These are phyloP conservation scores for Onychostoma macrolepis DNA, from an alignment of 2,113 vertebrate species.

Conservation along the genomic window DNA sequence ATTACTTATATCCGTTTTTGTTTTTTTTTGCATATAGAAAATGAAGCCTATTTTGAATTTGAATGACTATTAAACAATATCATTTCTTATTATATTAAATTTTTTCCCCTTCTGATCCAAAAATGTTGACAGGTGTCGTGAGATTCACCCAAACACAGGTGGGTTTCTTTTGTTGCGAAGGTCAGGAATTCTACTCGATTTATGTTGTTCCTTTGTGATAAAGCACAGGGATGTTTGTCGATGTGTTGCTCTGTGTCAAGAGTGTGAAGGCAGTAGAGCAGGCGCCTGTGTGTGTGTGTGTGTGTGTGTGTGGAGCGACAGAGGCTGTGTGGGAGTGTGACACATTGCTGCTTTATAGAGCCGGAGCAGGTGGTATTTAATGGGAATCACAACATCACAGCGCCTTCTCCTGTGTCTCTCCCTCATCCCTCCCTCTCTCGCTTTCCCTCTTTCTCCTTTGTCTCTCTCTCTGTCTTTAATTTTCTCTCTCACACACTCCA, in stretches of 20 bases:
- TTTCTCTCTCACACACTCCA: neutral
- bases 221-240: neutral
- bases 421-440: neutral
- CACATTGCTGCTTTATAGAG: constrained; percentile 57
- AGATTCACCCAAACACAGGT: neutral
- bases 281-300: constrained; percentile 45
- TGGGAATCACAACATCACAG: constrained; percentile 56
- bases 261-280: constrained; percentile 59
- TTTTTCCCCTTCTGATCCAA: neutral
- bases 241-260: constrained; percentile 37
- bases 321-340: constrained; percentile 44
- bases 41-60: neutral
- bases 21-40: neutral
- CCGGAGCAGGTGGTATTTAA: constrained; percentile 64
- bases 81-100: neutral
- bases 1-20: neutral
- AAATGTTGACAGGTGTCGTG: neutral
- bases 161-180: neutral
- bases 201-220: constrained; percentile 25
- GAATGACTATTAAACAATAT: neutral
- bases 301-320: constrained; percentile 47
- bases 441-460: neutral
- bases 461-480: constrained; percentile 1
- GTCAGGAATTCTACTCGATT: constrained; percentile 31
- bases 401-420: constrained; percentile 5